A percentile compares a stretch with the other conserved stretches of the same genome.
Conservation (phyloP, 2,113 vertebrate species). For the Anolis sagrei region DNA sequence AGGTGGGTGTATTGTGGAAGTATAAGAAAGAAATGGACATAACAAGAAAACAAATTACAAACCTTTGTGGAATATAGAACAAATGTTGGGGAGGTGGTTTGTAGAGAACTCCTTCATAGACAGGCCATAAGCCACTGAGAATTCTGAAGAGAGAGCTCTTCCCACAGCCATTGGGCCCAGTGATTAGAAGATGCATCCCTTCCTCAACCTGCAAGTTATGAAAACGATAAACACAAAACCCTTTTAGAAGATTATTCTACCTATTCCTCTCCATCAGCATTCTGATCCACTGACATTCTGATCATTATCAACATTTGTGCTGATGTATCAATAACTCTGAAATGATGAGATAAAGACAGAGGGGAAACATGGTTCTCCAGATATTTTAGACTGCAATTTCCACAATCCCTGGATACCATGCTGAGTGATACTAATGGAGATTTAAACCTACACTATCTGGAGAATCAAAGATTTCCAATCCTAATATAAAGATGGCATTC, state of each 20-base stretch:
- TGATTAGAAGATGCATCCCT: slow-evolving; percentile 96
- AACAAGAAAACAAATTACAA: slow-evolving; percentile 43
- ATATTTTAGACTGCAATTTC: neutral
- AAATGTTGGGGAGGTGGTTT: slow-evolving; percentile 95
- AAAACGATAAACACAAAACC: slow-evolving; percentile 48
- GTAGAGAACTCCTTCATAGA: slow-evolving; percentile 90
- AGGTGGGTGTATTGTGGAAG: neutral
- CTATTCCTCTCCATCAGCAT: neutral
- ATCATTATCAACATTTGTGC: neutral
- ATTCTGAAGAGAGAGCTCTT: slow-evolving; percentile 98
- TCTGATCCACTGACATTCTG: neutral
- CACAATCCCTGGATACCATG: neutral
- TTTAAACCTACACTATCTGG: neutral
- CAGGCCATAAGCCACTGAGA: slow-evolving; percentile 96
- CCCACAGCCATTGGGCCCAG: slow-evolving; percentile 97
- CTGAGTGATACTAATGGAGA: neutral
- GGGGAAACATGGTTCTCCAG: no score
- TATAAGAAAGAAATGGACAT: neutral
- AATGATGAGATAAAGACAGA: neutral
- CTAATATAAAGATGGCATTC: neutral
- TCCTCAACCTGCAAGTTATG: slow-evolving; percentile 86
- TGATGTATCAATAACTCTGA: neutral
- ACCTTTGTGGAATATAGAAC: slow-evolving; percentile 99
- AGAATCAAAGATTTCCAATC: neutral
- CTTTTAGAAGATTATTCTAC: slow-evolving; percentile 10